These are phyloP conservation scores for Euleptes europaea DNA, from an alignment of 2,113 vertebrate species.

Conservation along the genomic window DNA sequence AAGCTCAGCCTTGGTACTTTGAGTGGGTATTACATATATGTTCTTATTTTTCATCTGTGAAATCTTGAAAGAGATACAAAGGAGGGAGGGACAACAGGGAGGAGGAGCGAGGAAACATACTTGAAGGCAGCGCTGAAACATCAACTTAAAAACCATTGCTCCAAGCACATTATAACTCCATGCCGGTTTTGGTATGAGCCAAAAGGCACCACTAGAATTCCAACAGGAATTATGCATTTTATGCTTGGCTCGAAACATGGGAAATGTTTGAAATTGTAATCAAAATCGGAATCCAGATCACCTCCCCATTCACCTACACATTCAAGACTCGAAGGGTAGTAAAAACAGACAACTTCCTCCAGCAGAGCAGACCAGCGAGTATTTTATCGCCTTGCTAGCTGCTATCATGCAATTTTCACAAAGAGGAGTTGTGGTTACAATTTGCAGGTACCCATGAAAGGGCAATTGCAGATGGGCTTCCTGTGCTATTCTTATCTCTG, in stretches of 20 bases:
- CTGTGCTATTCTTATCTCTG: conserved; percentile 72
- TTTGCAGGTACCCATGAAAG: conserved; percentile 37
- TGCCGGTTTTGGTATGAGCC: too few species aligned
- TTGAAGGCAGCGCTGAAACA: not conserved
- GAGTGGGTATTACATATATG: too few species aligned
- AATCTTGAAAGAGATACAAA: too few species aligned
- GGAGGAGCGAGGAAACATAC: too few species aligned
- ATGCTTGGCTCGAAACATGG: not conserved
- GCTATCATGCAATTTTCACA: not conserved
- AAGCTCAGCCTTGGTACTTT: too few species aligned
- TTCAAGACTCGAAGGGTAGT: conserved; percentile 26
- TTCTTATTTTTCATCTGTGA: too few species aligned
- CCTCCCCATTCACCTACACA: not conserved
- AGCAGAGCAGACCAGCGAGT: not conserved
- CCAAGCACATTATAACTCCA: not conserved
- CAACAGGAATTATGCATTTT: not conserved
- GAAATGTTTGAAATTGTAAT: not conserved
- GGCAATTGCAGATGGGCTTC: conserved; percentile 54
- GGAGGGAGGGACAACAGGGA: too few species aligned
- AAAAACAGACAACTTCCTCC: conserved; percentile 32
- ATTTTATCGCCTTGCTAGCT: conserved; percentile 21
- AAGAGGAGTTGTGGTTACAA: conserved; percentile 26
- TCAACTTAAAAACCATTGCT: not conserved
- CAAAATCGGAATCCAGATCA: not conserved
- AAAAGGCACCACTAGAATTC: not conserved